These are phyloP conservation scores for Monodelphis domestica DNA, from an alignment of 2,797 vertebrate genomes.

Conservation along the genomic window DNA sequence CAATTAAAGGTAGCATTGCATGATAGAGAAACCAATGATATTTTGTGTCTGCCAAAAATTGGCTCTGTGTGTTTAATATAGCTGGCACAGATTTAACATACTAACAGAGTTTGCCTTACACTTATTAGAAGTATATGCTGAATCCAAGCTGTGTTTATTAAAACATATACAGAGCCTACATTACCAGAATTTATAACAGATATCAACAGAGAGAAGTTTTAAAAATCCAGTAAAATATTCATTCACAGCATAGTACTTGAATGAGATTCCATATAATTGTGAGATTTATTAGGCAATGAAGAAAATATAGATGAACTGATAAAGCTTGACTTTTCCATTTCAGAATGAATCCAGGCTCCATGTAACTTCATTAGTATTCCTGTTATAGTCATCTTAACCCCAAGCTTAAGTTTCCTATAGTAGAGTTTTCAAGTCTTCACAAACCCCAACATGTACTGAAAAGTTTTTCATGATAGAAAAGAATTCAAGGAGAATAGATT, in stretches of 20 bases:
- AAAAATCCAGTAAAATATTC: constrained; percentile 51
- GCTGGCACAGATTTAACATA: constrained; percentile 79
- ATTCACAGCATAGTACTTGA: constrained; percentile 14
- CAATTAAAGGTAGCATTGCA: constrained; percentile 76
- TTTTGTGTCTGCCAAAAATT: constrained; percentile 77
- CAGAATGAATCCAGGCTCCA: constrained; percentile 37
- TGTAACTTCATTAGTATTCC: constrained; percentile 34
- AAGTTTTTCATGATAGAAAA: constrained; percentile 37
- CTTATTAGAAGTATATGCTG: constrained; percentile 78
- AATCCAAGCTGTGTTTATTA: constrained; percentile 80
- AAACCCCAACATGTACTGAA: background rate
- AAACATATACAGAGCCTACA: constrained; percentile 67
- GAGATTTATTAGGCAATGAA: constrained; percentile 63
- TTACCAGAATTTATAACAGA: constrained; percentile 78
- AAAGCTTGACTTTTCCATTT: constrained; percentile 57
- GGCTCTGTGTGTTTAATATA: constrained; percentile 73
- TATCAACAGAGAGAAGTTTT: constrained; percentile 75
- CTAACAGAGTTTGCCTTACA: constrained; percentile 75
- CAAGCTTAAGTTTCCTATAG: constrained; percentile 42
- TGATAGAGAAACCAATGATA: constrained; percentile 73
- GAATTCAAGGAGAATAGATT: constrained; percentile 34
- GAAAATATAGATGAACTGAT: constrained; percentile 49
- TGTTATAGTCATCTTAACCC: constrained; percentile 36
- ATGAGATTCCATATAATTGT: constrained; percentile 53
- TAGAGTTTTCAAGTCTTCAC: constrained; percentile 20